phyloP scores from a whole-genome alignment of 2,797 vertebrate genomes.

The Erethizon dorsatum region DNA sequence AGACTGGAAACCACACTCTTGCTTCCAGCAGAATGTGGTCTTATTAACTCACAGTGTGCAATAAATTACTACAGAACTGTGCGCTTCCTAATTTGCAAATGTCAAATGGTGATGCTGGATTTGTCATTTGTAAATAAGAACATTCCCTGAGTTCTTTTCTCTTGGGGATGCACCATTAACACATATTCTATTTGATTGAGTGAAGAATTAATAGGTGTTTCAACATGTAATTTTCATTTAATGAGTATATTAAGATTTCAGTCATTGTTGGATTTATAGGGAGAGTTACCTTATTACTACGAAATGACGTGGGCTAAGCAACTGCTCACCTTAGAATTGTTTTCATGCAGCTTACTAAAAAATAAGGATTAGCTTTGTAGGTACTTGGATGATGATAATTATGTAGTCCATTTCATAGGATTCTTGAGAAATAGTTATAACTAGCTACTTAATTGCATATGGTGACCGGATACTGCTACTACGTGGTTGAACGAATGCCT shows the following conservation, averaged over 20 bases:
- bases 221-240: background rate
- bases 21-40: background rate
- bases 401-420: background rate
- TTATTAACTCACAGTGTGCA: background rate
- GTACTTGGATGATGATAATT: background rate
- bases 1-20: background rate
- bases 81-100: background rate
- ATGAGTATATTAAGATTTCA: background rate
- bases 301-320: background rate
- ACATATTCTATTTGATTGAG: background rate
- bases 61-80: background rate
- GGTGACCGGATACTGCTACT: background rate
- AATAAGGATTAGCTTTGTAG: background rate
- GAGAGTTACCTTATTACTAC: background rate
- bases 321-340: background rate
- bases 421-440: background rate
- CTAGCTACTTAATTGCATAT: background rate
- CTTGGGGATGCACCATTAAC: background rate
- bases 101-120: background rate
- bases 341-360: background rate
- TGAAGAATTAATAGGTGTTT: background rate
- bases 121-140: background rate
- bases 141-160: background rate
- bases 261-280: conserved; percentile 42
- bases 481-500: background rate